Base-by-base conservation (phyloP, 2,888 invertebrate genomes). In the Iselma pallidipennis region DNA sequence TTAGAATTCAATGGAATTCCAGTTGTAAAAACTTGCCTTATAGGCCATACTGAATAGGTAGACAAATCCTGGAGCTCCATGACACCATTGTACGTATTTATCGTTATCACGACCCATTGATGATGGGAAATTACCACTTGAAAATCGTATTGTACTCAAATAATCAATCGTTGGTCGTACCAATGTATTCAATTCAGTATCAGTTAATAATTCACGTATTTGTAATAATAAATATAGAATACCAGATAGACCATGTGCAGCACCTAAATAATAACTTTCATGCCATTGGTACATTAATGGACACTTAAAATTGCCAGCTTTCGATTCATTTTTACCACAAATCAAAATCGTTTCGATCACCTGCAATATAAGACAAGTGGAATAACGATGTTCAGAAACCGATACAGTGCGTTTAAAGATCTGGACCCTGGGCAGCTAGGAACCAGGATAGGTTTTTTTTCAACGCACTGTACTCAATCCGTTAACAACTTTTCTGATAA, bases 71-170 rank as follows among this genome's bases (percentile, higher is more conserved):
- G 95, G 93, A 21, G 95, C 93, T n/a, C 96, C 96, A 78, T 96
- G 95, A 81, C 96, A 96, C 95, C 95, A 96, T 74, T 96, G 96
- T 19, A 96, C 88, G 65, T 95, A 85, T 79, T 86, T 88, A 78
- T 96, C 95, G 28, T 85, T 82, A 49, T 81, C 82, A 66, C 86
- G 89, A 25, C 87, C 89, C 26, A 91, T 70, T 0, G 94, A 94
- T 0, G 94, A 94, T 1, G 92, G 92, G 77, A 89, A 91, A 81
- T 92, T 92, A 2, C 89, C 89, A 70, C 87, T 87, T 9, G 84
- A 75, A 74, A 85, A 89, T 59, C 77, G 78, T 69, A 86, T 80
- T 23, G 76, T 81, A 45, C 86, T 74, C 58, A 91, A 80, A 84
- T 87, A 90, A 71, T 89, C 85, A 57, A 91, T 75, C 0, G 90